phyloP scores from a whole-genome alignment of 1,140 invertebrate genomes.

The Brachionus calyciflorus region DNA sequence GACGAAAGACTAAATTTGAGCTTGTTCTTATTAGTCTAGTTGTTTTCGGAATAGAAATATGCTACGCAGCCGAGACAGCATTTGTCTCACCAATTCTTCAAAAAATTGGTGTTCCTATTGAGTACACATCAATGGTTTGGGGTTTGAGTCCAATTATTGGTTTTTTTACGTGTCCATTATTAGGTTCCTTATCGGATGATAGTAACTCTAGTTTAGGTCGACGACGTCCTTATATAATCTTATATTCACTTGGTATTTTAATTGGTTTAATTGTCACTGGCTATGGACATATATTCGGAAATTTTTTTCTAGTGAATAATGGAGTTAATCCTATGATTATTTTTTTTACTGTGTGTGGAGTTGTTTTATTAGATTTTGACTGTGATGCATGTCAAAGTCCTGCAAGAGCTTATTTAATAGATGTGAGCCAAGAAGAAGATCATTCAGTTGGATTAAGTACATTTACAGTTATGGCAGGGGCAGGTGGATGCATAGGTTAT shows the following conservation, averaged over 20 bases:
- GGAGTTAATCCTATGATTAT: background rate
- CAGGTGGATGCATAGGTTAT: conserved; percentile 89
- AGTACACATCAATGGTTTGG: conserved; percentile 92
- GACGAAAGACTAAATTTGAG: conserved; percentile 76
- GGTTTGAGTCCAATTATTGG: conserved; percentile 79
- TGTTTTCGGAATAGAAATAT: conserved; percentile 95
- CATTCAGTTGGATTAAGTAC: conserved; percentile 86
- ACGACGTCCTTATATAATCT: conserved; percentile 82
- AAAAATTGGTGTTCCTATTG: conserved; percentile 82
- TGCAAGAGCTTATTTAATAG: conserved; percentile 82
- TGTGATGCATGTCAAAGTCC: conserved; percentile 93
- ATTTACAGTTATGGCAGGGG: conserved; percentile 91
- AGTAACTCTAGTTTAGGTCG: conserved; percentile 76
- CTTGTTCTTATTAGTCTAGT: conserved; percentile 82
- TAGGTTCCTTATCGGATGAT: conserved; percentile 85
- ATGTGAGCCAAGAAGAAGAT: conserved; percentile 86
- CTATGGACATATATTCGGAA: background rate
- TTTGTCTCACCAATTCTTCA: conserved; percentile 90
- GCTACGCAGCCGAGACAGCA: conserved; percentile 91
- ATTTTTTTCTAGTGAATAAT: background rate
- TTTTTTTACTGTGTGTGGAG: conserved; percentile 84
- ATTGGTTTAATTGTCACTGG: conserved; percentile 54
- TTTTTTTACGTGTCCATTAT: conserved; percentile 84
- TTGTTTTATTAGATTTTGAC: conserved; percentile 87
- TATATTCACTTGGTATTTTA: conserved; percentile 82